Conservation (phyloP, 2,888 invertebrate species). For the Noctua janthina region DNA sequence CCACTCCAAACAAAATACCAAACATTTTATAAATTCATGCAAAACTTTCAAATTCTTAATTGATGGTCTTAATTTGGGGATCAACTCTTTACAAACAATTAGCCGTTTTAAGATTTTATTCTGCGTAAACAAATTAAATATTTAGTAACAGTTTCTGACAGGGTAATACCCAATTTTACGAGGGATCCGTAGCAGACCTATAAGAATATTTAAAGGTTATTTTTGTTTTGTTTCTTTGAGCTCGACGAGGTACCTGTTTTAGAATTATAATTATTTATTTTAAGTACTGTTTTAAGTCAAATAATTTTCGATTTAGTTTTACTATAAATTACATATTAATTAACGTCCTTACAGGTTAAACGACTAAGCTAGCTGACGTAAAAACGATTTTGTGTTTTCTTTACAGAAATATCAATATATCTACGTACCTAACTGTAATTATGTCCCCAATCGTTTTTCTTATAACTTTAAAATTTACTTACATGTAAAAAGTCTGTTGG, state of each 20-base stretch:
- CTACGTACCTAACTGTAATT: background rate
- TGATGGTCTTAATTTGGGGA: slow-evolving; percentile 57
- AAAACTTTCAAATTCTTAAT: slow-evolving; percentile 48
- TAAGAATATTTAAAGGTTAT: slow-evolving; percentile 34
- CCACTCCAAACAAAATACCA: slow-evolving; percentile 44
- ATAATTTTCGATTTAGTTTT: background rate
- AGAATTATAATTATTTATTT: slow-evolving; percentile 53
- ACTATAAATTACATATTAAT: background rate
- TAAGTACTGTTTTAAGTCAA: slow-evolving; percentile 4
- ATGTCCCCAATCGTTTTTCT: background rate
- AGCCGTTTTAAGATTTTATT: slow-evolving; percentile 55
- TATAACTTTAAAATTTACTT: background rate
- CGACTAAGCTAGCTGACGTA: too few relatives aligned
- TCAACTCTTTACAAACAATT: slow-evolving; percentile 55
- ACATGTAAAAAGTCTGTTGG: too few relatives aligned
- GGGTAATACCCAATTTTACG: slow-evolving; percentile 63
- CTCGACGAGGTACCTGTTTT: slow-evolving; percentile 24
- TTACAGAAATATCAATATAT: too few relatives aligned
- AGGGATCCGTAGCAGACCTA: slow-evolving; percentile 41
- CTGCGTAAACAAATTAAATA: slow-evolving; percentile 65
- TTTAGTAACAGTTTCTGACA: slow-evolving; percentile 61
- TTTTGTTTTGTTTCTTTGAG: slow-evolving; percentile 48
- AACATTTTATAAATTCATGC: slow-evolving; percentile 52
- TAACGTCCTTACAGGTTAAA: background rate
- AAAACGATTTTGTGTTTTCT: too few relatives aligned